Evolutionary conservation across 2,797 vertebrate genomes (phyloP), one percentile per base, ranked within the genome.

Genomic region (Otolemur crassicaudatus): DNA sequence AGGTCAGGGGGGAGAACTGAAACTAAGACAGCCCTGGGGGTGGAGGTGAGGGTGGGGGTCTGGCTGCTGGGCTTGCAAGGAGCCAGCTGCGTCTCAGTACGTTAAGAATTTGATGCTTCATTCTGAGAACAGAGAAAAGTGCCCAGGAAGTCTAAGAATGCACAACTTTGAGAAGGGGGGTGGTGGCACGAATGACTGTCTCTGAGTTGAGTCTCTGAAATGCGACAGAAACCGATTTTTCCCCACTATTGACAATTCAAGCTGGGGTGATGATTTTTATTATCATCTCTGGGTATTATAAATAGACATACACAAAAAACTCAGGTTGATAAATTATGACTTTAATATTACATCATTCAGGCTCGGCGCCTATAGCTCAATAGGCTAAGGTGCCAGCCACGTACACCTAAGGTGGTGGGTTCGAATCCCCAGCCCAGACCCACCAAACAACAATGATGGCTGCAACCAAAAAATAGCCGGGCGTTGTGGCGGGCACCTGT

Each of bases 171-270:
- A 90, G 60, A 92, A 53, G 27, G 12, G 1, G 0, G 14, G 46
- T 43, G 12, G 31, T 81, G 11, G n/a, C 8, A 20, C 67, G 53
- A 73, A 13, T 53, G 43, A 37, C 92, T 77, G 27, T 61, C 16
- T 12, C 6, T 81, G 63, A 89, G 67, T 34, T 60, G 49, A 92
- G 53, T 81, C 67, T 22, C 40, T 37, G 79, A 87, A 92, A 90
- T 69, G 72, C 37, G 37, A 20, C 4, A 67, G 17, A 27, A 72
- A 80, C 46, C 3, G 14, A 16, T 31, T 69, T 90, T 53, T 69
- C 70, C 1, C 6, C 73, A 29, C 20, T 94, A 46, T 43, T 95
- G 75, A 84, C 95, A 91, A 69, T 27, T 49, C 31, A 94, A 91
- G 3, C 1, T 83, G 31, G 5, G 19, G 46, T 60, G 20, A 19